Base-by-base conservation (phyloP, 2,797 vertebrate genomes). In the Malurus leucopterus region DNA sequence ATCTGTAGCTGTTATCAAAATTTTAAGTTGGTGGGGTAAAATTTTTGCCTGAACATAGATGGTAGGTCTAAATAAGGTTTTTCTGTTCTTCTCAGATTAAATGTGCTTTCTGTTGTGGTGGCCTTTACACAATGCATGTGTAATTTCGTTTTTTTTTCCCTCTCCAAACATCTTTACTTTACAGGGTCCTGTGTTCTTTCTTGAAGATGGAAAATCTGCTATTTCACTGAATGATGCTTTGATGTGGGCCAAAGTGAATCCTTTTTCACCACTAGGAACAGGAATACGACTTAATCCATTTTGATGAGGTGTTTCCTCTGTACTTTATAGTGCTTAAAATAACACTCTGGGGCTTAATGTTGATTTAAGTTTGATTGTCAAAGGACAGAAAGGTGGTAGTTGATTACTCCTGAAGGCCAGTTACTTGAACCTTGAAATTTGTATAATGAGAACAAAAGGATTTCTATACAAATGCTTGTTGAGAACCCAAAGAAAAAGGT, bases 181-280 rank as follows among this genome's bases (percentile, higher is more conserved):
- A 11, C 94, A 98, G 99, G 99, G 99, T 59, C 98, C 99, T 5
- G 98, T 98, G 61, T 99, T 98, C 96, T 97, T 99, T 88, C 98
- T 99, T 62, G 99, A 99, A 96, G 99, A 99, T 26, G 98, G 98
- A 49, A 99, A 99, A 95, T 99, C 99, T 6, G 96, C 98, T 7
- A 96, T 99, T 95, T 99, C 99, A 18, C 96, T 99, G 70, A 99
- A 99, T 16, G 99, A 99, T 64, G 99, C 99, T 67, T 94, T 99
- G 84, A 99, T 99, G 99, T 99, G 99, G 99, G 98, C 99, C 47
- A 99, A 99, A 93, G 99, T 99, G 81, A 99, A 99, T 93, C 98
- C 99, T 9, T 99, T 99, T 95, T 99, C 99, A 68, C 99, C 99
- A 3, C 96, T 99, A 90, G 99, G 99, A 83, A 99, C 99, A 29